Percentiles rank a stretch among this genome's conserved stretches.
Conservation (phyloP, 2,797 vertebrate genomes). For the Cygnus olor region DNA sequence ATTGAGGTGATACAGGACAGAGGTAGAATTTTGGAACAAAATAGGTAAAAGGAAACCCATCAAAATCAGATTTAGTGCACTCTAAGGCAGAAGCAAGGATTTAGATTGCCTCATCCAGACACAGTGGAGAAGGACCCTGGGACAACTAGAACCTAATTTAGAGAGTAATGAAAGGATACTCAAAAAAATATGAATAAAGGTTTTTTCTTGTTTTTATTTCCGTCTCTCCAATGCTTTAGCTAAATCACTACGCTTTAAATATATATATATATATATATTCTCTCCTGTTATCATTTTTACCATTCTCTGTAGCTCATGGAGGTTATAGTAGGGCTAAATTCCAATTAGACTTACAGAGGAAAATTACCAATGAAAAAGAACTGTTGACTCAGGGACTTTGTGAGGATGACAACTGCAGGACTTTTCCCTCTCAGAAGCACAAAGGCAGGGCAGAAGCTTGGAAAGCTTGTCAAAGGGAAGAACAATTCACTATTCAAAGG, state of each 20-base stretch:
- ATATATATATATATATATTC: background rate
- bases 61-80: conserved; percentile 19
- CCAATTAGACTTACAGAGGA: background rate
- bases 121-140: background rate
- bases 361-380: background rate
- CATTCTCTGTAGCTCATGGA: background rate
- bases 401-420: background rate
- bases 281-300: background rate
- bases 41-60: background rate
- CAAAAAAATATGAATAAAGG: background rate
- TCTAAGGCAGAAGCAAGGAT: background rate
- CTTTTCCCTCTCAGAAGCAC: background rate
- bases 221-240: background rate
- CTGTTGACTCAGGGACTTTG: background rate
- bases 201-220: background rate
- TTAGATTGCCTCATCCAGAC: conserved; percentile 10
- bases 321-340: background rate
- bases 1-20: background rate
- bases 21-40: background rate
- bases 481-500: background rate
- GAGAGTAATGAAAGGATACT: background rate
- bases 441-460: background rate
- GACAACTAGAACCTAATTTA: background rate
- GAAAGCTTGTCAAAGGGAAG: background rate
- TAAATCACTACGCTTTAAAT: background rate